Conservation (phyloP, 1,140 invertebrate genomes). For the Araneus ventricosus region DNA sequence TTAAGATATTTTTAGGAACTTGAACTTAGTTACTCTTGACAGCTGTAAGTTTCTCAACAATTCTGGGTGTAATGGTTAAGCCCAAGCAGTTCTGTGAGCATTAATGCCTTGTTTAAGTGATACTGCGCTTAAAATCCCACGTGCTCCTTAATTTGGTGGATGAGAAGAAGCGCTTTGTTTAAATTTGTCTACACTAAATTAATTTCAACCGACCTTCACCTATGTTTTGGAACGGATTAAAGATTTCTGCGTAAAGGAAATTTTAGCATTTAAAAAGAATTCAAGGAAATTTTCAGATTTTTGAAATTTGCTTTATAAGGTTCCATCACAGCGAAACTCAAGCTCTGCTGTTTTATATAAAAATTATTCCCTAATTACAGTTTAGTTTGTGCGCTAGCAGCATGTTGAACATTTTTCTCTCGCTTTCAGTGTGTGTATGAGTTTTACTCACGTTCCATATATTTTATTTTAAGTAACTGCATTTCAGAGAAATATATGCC, state of each 20-base stretch:
- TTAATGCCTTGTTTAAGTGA: conserved; percentile 50
- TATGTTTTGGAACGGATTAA: background rate
- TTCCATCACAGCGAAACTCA: too few species aligned
- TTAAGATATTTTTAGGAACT: conserved; percentile 64
- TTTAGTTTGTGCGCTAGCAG: too few species aligned
- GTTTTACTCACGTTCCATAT: too few species aligned
- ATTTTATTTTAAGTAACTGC: too few species aligned
- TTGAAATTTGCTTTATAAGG: too few species aligned
- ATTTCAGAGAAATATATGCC: too few species aligned
- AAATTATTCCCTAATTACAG: too few species aligned
- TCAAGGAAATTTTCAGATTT: background rate
- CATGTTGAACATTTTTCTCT: too few species aligned
- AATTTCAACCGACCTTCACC: background rate
- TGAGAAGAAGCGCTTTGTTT: background rate
- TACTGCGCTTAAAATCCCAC: conserved; percentile 4
- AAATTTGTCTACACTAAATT: conserved; percentile 1
- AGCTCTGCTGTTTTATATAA: too few species aligned
- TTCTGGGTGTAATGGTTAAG: background rate
- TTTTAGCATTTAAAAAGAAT: background rate
- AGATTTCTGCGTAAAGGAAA: background rate
- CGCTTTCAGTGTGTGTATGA: too few species aligned
- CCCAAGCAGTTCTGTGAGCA: background rate
- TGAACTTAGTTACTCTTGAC: conserved; percentile 24
- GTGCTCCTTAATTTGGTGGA: background rate
- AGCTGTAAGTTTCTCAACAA: conserved; percentile 64